Evolutionary conservation across 2,888 invertebrate genomes (phyloP).

Genomic region (Penaeus monodon): DNA sequence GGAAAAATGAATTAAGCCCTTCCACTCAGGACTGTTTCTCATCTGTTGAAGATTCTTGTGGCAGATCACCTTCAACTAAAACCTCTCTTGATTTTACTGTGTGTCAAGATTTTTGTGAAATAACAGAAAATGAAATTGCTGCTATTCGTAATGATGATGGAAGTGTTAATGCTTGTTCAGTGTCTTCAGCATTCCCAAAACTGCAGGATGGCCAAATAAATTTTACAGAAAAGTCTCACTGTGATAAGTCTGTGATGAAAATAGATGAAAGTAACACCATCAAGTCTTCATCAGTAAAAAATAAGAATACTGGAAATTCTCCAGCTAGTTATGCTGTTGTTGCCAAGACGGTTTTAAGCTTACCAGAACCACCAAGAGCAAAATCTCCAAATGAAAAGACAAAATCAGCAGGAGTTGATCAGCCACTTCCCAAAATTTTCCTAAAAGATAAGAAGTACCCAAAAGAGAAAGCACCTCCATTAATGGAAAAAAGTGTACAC

Average conservation of each 20-base stretch:
- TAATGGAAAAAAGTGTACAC: constrained; percentile 3
- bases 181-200: background rate
- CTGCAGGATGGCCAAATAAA: background rate
- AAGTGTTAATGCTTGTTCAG: background rate
- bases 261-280: no score
- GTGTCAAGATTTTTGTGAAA: constrained; percentile 31
- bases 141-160: background rate
- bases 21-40: background rate
- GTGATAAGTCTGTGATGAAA: no score
- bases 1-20: no score
- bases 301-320: no score
- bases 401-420: constrained; percentile 6
- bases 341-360: background rate
- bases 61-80: no score
- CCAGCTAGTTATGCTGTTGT: no score
- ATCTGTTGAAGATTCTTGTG: background rate
- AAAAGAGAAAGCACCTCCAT: constrained; percentile 23
- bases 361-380: background rate
- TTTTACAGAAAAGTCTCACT: no score
- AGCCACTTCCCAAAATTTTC: constrained; percentile 48
- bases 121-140: constrained; percentile 29
- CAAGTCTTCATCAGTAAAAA: no score
- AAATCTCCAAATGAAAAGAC: background rate
- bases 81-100: no score
- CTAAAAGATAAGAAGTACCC: constrained; percentile 29